phyloP scores from a whole-genome alignment of 2,888 invertebrate genomes.

The Pterostichus niger region DNA sequence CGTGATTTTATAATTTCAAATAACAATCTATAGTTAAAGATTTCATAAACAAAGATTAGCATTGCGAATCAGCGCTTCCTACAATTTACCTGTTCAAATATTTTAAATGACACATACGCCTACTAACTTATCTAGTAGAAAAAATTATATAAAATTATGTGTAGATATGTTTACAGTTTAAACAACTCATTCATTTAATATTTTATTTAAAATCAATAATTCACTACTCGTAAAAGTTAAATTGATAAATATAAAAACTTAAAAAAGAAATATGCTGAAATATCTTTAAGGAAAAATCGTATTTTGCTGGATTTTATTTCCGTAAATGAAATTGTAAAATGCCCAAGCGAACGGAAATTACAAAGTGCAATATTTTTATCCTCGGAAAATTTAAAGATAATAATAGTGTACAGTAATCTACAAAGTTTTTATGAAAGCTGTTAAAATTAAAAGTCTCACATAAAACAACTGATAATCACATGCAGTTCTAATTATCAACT shows the following conservation, averaged over 20 bases:
- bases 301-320: constrained; percentile 26
- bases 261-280: background rate
- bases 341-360: constrained; percentile 48
- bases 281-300: background rate
- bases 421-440: constrained; percentile 21
- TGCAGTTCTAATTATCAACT: background rate
- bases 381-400: background rate
- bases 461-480: background rate
- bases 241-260: constrained; percentile 21
- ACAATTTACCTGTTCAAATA: too few species aligned
- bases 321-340: constrained; percentile 1
- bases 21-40: too few species aligned
- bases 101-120: too few species aligned
- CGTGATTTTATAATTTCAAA: too few species aligned
- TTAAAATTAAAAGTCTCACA: constrained; percentile 27
- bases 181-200: too few species aligned
- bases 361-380: constrained; percentile 19
- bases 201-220: too few species aligned
- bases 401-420: constrained; percentile 11
- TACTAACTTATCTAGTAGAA: too few species aligned
- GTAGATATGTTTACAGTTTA: too few species aligned
- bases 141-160: too few species aligned
- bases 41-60: too few species aligned
- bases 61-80: too few species aligned
- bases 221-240: background rate